phyloP scores from a whole-genome alignment of 1,140 invertebrate species.

The Rhopalosiphum padi region DNA sequence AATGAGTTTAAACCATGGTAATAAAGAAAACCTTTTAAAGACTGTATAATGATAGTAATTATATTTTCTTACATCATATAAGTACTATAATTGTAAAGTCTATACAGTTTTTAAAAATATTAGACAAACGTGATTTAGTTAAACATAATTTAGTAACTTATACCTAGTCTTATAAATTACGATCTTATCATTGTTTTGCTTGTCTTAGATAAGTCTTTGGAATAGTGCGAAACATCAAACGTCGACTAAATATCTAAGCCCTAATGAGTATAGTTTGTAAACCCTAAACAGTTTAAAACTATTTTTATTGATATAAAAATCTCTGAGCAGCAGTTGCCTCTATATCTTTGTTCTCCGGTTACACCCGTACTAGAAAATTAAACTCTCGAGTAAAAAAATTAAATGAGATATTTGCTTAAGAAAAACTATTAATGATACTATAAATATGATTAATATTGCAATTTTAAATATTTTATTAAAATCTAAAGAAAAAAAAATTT shows the following conservation, averaged over 20 bases:
- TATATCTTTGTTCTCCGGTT: not conserved
- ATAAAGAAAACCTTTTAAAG: slow-evolving; percentile 6
- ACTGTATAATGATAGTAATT: slow-evolving; percentile 11
- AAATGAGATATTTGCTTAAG: not conserved
- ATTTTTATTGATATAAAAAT: not conserved
- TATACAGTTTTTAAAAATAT: not conserved
- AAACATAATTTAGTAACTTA: not conserved
- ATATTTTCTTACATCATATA: not conserved
- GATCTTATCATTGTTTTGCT: not conserved
- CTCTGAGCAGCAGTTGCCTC: not conserved
- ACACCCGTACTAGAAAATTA: not conserved
- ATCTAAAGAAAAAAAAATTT: too few species aligned
- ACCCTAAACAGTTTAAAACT: not conserved
- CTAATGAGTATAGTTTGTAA: not conserved
- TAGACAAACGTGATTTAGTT: not conserved
- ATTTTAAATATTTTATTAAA: too few species aligned
- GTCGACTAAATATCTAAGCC: not conserved
- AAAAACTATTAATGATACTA: not conserved
- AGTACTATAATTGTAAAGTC: not conserved
- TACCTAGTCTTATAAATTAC: not conserved
- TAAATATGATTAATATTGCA: too few species aligned
- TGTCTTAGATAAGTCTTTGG: not conserved
- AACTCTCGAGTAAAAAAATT: not conserved
- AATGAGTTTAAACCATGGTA: slow-evolving; percentile 6
- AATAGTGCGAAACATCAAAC: not conserved